These are phyloP conservation scores for human (Homo sapiens) DNA, from an alignment of 2,113 vertebrate genomes.

Conservation along the genomic window DNA sequence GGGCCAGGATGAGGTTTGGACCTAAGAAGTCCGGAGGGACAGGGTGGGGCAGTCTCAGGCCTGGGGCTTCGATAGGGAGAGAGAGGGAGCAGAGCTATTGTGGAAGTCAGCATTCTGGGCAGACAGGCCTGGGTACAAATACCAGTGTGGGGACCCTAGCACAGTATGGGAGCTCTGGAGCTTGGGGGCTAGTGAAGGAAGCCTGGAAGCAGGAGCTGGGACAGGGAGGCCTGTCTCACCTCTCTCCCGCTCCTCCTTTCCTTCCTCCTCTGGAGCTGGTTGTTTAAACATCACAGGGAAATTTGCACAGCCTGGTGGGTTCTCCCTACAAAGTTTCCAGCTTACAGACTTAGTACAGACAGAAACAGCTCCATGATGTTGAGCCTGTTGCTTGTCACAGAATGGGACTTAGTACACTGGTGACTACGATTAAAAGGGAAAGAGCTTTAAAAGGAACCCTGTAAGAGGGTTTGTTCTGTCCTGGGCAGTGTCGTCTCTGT, in stretches of 20 bases:
- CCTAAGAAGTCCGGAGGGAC: neutral
- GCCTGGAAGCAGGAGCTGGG: neutral
- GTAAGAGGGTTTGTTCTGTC: neutral
- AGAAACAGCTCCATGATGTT: neutral
- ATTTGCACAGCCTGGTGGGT: neutral
- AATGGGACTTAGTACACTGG: neutral
- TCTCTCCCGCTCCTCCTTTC: neutral
- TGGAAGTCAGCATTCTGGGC: neutral
- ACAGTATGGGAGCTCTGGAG: neutral
- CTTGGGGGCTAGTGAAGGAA: neutral
- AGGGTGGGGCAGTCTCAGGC: neutral
- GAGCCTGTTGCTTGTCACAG: neutral
- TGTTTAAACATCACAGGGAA: neutral
- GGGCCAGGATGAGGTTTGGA: neutral
- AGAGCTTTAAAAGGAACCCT: neutral
- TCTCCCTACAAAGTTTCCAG: neutral
- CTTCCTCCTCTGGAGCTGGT: neutral
- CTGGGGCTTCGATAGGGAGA: neutral
- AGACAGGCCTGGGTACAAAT: neutral
- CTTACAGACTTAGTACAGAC: neutral
- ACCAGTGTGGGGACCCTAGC: neutral
- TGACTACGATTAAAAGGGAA: neutral
- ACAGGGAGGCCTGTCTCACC: neutral
- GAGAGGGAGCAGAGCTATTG: neutral
- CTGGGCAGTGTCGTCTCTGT: neutral